These are phyloP conservation scores for Triplophysa siluroides DNA, from an alignment of 2,113 vertebrate species.

Conservation along the genomic window DNA sequence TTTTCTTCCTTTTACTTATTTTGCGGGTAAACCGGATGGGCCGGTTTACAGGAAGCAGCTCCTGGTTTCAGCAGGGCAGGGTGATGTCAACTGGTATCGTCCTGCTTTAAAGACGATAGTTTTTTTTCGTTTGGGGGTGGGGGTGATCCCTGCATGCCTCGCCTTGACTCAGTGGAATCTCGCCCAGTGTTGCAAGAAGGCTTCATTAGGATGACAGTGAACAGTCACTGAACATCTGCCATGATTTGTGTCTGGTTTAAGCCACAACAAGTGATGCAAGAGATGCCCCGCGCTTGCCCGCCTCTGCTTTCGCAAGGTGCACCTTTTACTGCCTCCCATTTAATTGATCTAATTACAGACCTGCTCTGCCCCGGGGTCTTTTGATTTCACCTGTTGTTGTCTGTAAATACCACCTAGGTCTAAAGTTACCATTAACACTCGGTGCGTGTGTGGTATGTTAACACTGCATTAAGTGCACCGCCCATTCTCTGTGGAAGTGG, in stretches of 20 bases:
- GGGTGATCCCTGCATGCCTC: constrained; percentile 35
- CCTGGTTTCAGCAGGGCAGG: constrained; percentile 30
- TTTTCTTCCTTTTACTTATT: constrained; percentile 33
- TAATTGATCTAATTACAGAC: constrained; percentile 36
- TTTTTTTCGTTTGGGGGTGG: constrained; percentile 36
- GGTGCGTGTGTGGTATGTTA: constrained; percentile 22
- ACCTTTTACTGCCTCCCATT: constrained; percentile 39
- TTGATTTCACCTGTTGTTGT: constrained; percentile 40
- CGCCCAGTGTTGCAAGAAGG: constrained; percentile 44
- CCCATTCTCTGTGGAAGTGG: no score
- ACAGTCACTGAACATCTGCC: constrained; percentile 40
- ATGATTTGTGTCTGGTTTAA: constrained; percentile 18
- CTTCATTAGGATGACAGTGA: constrained; percentile 49
- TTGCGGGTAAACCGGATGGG: constrained; percentile 61
- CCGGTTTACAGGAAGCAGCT: constrained; percentile 58
- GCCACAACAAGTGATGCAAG: constrained; percentile 13
- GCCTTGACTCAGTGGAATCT: constrained; percentile 33
- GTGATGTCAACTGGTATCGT: constrained; percentile 42
- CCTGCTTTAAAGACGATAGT: constrained; percentile 19
- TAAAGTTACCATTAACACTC: constrained; percentile 3
- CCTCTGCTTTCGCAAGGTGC: constrained; percentile 19
- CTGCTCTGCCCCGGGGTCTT: not conserved
- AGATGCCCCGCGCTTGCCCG: not conserved
- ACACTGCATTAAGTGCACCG: not conserved
- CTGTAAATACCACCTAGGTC: constrained; percentile 10